phyloP scores from a whole-genome alignment of 2,113 vertebrate genomes.

The Callipepla squamata region DNA sequence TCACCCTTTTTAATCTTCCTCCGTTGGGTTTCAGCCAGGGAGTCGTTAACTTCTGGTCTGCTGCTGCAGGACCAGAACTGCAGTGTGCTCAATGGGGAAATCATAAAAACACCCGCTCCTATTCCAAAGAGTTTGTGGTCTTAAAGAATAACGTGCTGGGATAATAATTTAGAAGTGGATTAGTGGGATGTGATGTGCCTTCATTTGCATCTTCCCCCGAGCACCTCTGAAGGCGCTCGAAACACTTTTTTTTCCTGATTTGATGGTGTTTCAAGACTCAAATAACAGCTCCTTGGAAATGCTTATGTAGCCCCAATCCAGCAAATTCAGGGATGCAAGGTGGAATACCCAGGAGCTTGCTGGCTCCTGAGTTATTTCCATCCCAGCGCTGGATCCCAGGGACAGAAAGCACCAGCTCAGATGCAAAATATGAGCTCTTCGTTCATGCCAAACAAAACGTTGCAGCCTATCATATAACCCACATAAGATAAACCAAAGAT shows the following conservation, averaged over 20 bases:
- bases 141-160: background rate
- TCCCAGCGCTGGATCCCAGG: background rate
- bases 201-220: background rate
- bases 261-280: background rate
- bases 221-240: background rate
- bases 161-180: background rate
- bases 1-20: constrained; percentile 25
- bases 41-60: background rate
- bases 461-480: background rate
- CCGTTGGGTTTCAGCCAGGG: background rate
- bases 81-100: background rate
- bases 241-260: background rate
- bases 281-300: background rate
- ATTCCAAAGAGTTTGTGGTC: background rate
- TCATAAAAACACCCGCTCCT: background rate
- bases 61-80: background rate
- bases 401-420: background rate
- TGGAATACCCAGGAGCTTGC: background rate
- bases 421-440: background rate
- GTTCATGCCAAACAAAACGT: background rate
- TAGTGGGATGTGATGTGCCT: background rate
- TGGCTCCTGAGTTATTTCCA: background rate
- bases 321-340: background rate
- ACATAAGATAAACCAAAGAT: too few relatives aligned
- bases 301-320: background rate